These are phyloP conservation scores for Ovibos moschatus DNA, from an alignment of 2,113 vertebrate genomes.

Conservation along the genomic window DNA sequence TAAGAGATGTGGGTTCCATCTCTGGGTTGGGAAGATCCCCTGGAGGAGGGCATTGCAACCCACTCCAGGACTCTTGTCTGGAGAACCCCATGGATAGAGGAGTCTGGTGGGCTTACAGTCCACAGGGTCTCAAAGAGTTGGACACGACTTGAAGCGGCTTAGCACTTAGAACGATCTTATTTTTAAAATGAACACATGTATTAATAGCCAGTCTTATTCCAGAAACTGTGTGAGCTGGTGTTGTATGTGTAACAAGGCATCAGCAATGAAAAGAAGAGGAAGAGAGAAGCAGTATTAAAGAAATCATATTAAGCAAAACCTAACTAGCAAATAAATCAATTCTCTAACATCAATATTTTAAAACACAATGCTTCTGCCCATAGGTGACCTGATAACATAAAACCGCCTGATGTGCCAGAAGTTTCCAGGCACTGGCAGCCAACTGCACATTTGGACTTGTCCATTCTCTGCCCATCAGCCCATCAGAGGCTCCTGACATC, in stretches of 20 bases:
- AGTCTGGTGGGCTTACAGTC: background rate
- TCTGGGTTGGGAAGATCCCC: background rate
- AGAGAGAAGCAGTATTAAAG: background rate
- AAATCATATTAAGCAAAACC: background rate
- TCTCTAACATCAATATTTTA: background rate
- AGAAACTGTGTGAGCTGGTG: background rate
- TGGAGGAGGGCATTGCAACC: background rate
- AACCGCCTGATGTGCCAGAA: background rate
- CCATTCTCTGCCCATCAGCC: background rate
- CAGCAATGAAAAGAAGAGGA: background rate
- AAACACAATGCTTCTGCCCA: background rate
- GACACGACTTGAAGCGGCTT: background rate
- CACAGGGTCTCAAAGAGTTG: background rate
- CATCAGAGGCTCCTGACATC: no score
- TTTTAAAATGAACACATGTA: background rate
- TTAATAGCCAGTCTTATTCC: background rate
- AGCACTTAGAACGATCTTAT: background rate
- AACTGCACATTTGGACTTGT: background rate
- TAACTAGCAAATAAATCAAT: background rate
- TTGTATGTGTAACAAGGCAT: background rate
- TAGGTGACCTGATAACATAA: background rate
- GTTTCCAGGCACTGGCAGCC: background rate
- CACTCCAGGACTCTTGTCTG: background rate
- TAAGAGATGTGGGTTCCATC: background rate
- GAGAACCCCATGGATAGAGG: background rate